Evolutionary conservation across 1,140 invertebrate genomes (phyloP), one percentile per base, ranked within the genome.

Genomic region (Lepidurus apus): DNA sequence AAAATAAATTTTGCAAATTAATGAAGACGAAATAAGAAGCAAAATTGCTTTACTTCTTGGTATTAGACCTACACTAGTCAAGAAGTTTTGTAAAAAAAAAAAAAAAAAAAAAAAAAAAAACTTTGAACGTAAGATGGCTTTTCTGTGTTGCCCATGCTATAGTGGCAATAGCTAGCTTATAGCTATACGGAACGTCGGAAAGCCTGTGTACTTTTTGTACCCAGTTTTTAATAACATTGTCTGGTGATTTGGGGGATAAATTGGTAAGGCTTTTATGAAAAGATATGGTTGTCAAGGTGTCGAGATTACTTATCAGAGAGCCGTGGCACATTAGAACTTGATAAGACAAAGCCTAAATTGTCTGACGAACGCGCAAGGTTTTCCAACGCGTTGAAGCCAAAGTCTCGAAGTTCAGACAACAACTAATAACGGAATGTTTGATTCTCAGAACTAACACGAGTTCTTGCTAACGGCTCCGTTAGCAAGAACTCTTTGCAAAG

Each of bases 241-340:
- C 34, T 34, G 34, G 34, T 26, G 26, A 26, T 26, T 26, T 26
- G 26, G 26, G 21, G 13, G 13, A 65, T 65, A 21, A 65, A 65
- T 21, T 65, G 11, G 6, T 13, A 10, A 6, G 47, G 21, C 11
- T 65, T 13, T 65, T 65, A n/a, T 65, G 13, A 13, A 9, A 9
- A 13, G 47, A 65, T 65, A 17, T 17, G 9, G 53, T 65, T 8
- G 53, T 65, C 53, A 65, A 65, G 53, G 53, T 65, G 13, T 65
- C 53, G 53, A 65, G 53, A 65, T 65, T 65, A 65, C 53, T 65
- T 65, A 65, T 65, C 53, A 65, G n/a, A 65, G 53, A 34, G 34
- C 34, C 13, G 17, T 65, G 17, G 21, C 53, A 65, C 53, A 17
- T 13, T 17, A n/a, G n/a, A n/a, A 17, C 1, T 13, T 65, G 53